Percentiles rank a stretch among this genome's conserved stretches.
Conservation (phyloP, 2,888 invertebrate species). For the Cerceris rybyensis region DNA sequence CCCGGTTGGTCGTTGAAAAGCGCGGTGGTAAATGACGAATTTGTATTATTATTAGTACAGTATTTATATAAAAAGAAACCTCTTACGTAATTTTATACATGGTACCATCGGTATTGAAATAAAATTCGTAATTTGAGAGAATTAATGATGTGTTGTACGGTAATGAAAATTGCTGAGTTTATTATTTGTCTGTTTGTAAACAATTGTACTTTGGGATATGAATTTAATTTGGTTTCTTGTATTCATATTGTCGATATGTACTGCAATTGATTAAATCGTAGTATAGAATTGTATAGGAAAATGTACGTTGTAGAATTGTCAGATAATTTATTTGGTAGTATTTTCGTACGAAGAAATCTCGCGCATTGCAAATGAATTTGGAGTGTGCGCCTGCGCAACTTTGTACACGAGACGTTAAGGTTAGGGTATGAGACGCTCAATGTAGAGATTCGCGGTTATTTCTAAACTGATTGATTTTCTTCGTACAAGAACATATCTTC, state of each 20-base stretch:
- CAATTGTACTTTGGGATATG: too few species aligned
- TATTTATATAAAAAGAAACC: not conserved
- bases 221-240: too few species aligned
- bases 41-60: not conserved
- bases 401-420: conserved; percentile 1
- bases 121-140: too few species aligned
- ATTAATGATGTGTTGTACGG: not conserved
- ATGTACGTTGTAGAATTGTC: too few species aligned
- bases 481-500: not conserved
- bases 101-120: too few species aligned
- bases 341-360: too few species aligned
- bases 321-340: too few species aligned
- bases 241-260: too few species aligned
- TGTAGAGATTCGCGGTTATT: not conserved
- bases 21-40: conserved; percentile 14
- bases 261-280: too few species aligned
- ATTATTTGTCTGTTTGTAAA: too few species aligned
- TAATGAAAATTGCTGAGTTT: too few species aligned
- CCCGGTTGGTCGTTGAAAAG: conserved; percentile 46
- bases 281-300: too few species aligned
- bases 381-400: conserved; percentile 23
- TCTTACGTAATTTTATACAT: not conserved
- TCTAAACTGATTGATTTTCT: not conserved
- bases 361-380: not conserved
- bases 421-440: conserved; percentile 5